These are phyloP conservation scores for Homarus americanus DNA, from an alignment of 1,140 invertebrate species.

Conservation along the genomic window DNA sequence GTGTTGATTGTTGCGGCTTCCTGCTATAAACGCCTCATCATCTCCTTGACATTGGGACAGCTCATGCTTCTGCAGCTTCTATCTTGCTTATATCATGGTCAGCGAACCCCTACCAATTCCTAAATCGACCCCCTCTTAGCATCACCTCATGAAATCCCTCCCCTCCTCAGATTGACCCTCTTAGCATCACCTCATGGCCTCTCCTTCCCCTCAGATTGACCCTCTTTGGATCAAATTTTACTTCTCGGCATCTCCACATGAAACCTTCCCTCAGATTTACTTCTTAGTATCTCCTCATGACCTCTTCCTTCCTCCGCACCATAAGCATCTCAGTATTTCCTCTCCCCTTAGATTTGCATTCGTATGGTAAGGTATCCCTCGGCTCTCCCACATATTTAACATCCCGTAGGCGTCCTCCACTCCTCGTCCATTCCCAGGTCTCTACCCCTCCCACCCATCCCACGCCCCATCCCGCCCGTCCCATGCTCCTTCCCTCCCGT, in stretches of 20 bases:
- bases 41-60: not conserved
- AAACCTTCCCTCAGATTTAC: too few species aligned
- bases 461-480: not conserved
- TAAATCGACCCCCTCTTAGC: not conserved
- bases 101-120: not conserved
- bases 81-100: not conserved
- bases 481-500: not conserved
- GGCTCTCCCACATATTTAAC: not conserved
- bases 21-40: slow-evolving; percentile 7
- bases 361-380: slow-evolving; percentile 6
- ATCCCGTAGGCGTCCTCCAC: not conserved
- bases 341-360: slow-evolving; percentile 1
- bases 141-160: not conserved
- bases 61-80: not conserved
- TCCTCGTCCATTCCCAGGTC: not conserved
- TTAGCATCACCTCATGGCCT: too few species aligned
- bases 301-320: too few species aligned
- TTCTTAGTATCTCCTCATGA: too few species aligned
- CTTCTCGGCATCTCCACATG: too few species aligned
- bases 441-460: too few species aligned
- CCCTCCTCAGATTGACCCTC: not conserved
- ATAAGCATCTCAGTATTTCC: too few species aligned
- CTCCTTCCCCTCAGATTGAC: too few species aligned
- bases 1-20: slow-evolving; percentile 6
- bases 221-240: too few species aligned